A percentile compares a stretch with the other conserved stretches of the same genome.
phyloP scores from a whole-genome alignment of 2,113 vertebrate genomes.

The Dromiciops gliroides region DNA sequence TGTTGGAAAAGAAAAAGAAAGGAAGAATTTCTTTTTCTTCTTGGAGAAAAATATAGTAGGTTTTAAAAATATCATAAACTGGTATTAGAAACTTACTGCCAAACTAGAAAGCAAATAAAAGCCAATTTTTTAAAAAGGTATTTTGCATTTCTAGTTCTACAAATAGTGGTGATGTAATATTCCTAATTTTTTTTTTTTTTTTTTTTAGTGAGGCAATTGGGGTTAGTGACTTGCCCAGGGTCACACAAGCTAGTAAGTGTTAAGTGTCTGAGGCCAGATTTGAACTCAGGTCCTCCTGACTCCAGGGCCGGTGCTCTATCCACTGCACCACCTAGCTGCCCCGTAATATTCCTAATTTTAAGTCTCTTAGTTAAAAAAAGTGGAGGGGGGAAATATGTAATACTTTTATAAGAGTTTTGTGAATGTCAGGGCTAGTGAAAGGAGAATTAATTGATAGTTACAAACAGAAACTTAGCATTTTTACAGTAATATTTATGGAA shows the following conservation, averaged over 20 bases:
- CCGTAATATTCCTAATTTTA: constrained; percentile 53
- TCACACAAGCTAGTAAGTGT: no score
- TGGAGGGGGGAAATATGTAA: constrained; percentile 31
- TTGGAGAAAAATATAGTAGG: constrained; percentile 75
- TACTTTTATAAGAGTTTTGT: constrained; percentile 58
- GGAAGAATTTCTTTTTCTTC: constrained; percentile 73
- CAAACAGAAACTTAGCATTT: neutral
- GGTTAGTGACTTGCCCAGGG: no score
- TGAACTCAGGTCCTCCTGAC: no score
- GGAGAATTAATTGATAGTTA: neutral
- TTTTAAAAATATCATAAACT: constrained; percentile 79
- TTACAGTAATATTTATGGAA: neutral
- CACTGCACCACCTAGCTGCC: no score
- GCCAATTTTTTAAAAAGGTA: constrained; percentile 79
- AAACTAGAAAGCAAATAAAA: constrained; percentile 79
- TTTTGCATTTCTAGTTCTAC: constrained; percentile 76
- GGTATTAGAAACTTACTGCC: constrained; percentile 76
- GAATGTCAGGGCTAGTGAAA: neutral
- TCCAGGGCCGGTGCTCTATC: no score
- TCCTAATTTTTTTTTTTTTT: no score
- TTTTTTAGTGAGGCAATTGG: no score
- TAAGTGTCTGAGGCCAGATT: no score
- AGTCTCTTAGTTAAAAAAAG: constrained; percentile 69
- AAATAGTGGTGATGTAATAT: constrained; percentile 43
- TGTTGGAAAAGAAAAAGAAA: constrained; percentile 74